These are phyloP conservation scores for Pachycephala philippinensis DNA, from an alignment of 2,113 vertebrate genomes.

Conservation along the genomic window DNA sequence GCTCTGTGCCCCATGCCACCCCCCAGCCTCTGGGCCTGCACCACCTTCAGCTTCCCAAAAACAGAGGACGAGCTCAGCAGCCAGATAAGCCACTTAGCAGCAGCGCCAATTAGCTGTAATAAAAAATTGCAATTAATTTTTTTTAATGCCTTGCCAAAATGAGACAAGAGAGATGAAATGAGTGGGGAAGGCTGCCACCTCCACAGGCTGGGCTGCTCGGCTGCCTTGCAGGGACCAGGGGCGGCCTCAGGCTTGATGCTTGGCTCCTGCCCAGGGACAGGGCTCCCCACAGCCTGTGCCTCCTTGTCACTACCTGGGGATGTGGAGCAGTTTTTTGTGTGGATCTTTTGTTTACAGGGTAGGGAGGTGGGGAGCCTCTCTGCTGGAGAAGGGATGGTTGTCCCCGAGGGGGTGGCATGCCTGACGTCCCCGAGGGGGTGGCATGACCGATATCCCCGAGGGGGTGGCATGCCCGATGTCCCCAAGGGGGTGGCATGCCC, in stretches of 20 bases:
- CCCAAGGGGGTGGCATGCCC: neutral
- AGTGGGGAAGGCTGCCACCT: neutral
- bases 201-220: no score
- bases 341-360: neutral
- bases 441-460: no score
- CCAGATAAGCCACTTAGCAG: conserved; percentile 1
- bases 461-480: neutral
- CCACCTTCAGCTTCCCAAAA: neutral
- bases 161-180: neutral
- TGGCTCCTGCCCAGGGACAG: neutral
- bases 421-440: neutral
- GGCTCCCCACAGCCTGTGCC: neutral
- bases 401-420: neutral
- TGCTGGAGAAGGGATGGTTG: neutral
- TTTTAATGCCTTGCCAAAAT: conserved; percentile 8
- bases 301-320: neutral
- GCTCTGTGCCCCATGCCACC: rapidly evolving
- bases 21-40: neutral
- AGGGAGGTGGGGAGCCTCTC: neutral
- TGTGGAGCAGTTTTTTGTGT: neutral
- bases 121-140: neutral
- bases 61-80: neutral
- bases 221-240: neutral
- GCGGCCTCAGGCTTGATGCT: neutral
- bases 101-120: neutral